Evolutionary conservation across 2,113 vertebrate genomes (phyloP), one percentile per base, ranked within the genome.

Genomic region (Notarius lentiginosus): DNA sequence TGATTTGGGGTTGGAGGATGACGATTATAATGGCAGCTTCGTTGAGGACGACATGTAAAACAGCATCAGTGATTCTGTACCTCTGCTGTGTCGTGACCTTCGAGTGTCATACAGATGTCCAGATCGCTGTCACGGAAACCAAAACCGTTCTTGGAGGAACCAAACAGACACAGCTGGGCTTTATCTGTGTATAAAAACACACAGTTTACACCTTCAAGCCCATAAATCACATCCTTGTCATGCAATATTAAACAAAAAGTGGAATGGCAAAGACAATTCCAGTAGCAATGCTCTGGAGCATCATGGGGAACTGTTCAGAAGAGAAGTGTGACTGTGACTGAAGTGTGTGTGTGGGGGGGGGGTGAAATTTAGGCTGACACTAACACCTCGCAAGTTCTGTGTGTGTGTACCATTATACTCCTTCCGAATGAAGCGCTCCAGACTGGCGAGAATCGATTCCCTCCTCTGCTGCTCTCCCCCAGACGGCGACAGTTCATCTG

Each of bases 131-230:
- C 98, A 5, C 97, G 97, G 94, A 99, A 99, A 49, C 98, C 98
- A 91, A 99, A 99, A 51, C 98, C 98, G 79, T 99, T 99, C 92
- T 99, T 99, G 51, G 98, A 99, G 86, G 98, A 99, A n/a, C 98
- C 98, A 90, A 99, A 99, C 89, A 99, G 94, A 86, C 98, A 99
- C 86, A 99, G 95, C 90, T 97, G 97, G 87, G 98, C 97, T 93
- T 98, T 97, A 83, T 98, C 98, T 99, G 92, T 49, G 60, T 0
- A 73, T 6, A 82, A 14, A 84, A 51, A 68, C 11, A 56, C 34
- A 60, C 58, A 81, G 24, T 41, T 73, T 58, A 30, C 24, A 79
- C 15, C 30, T 30, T 80, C 4, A 81, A 22, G 18, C 8, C 10
- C 2, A 60, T 77, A 55, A 55, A 53, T 2, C 49, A 2, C 49